Evolutionary conservation across 2,113 vertebrate genomes (phyloP), one percentile per base, ranked within the genome.

Genomic region (Phylloscopus trochilus): DNA sequence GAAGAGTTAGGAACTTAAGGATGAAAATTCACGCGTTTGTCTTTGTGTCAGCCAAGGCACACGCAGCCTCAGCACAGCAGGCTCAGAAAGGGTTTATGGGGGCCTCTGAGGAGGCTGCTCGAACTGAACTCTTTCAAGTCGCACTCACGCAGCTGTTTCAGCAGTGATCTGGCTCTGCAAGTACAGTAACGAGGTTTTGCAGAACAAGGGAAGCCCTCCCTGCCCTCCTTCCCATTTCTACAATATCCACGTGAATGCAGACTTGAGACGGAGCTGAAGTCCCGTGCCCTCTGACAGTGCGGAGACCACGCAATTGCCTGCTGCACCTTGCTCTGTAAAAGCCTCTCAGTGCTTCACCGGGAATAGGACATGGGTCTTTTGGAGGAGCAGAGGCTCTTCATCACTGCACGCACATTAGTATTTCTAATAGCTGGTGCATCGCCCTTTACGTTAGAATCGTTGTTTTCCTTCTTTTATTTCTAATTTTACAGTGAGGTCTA

Each of bases 1-100:
- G 11, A 2, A 2, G 37, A 8, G 63, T 14, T 10, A 9, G 39
- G 44, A 82, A 20, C 5, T 9, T n/a, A 0, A 0, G 23, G 69
- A 24, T 27, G 41, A 11, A 23, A 28, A 23, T 6, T 9, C 6
- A 13, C 2, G 19, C 16, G 0, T 17, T 15, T n/a, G 20, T 46
- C 28, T 44, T 35, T 6, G 6, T 56, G 49, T 30, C 62, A 31
- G 53, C 16, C 20, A 2, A 43, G 62, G 46, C 53, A 8, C 24
- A 24, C 33, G 49, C 11, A 60, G 39, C 3, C 27, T 16, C 18
- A 5, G 33, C 55, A 13, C 13, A 30, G 51, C 13, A 2, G 52
- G 11, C 52, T 68, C 33, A 3, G 28, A 39, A 26, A 18, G n/a
- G 12, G 19, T 19, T 37, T 68, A 3, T 0, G 1, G 35, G 26